phyloP scores from a whole-genome alignment of 2,888 invertebrate genomes.

The Aelia acuminata region DNA sequence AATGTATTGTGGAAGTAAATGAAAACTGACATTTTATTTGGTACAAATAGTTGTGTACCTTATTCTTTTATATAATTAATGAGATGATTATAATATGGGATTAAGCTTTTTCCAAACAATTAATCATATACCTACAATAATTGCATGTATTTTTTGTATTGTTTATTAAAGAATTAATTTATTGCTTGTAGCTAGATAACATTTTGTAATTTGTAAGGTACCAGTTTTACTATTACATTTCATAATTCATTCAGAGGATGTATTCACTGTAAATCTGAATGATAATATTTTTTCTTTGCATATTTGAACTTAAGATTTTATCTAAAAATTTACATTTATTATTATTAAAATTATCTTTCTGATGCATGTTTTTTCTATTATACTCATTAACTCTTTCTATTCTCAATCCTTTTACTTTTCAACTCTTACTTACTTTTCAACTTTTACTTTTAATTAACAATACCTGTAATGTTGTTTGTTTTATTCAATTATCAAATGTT shows the following conservation, averaged over 20 bases:
- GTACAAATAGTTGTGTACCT: background rate
- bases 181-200: constrained; percentile 16
- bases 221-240: constrained; percentile 55
- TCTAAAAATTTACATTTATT: background rate
- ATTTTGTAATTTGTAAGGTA: constrained; percentile 64
- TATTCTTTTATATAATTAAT: background rate
- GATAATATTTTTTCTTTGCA: constrained; percentile 16
- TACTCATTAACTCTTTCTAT: background rate
- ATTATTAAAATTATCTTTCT: constrained; percentile 26
- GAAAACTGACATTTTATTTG: constrained; percentile 5
- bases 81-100: background rate
- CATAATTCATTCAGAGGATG: constrained; percentile 16
- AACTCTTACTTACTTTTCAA: no score
- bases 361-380: constrained; percentile 54
- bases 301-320: constrained; percentile 42
- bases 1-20: no score
- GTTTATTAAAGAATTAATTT: background rate
- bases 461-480: background rate
- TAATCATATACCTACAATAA: background rate
- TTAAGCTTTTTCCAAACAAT: background rate
- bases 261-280: background rate
- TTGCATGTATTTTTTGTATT: constrained; percentile 2
- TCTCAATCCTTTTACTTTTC: no score
- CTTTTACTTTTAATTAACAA: background rate
- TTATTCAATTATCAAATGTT: background rate